Evolutionary conservation across 2,797 vertebrate genomes (phyloP).

Genomic region (Phataginus tricuspis): DNA sequence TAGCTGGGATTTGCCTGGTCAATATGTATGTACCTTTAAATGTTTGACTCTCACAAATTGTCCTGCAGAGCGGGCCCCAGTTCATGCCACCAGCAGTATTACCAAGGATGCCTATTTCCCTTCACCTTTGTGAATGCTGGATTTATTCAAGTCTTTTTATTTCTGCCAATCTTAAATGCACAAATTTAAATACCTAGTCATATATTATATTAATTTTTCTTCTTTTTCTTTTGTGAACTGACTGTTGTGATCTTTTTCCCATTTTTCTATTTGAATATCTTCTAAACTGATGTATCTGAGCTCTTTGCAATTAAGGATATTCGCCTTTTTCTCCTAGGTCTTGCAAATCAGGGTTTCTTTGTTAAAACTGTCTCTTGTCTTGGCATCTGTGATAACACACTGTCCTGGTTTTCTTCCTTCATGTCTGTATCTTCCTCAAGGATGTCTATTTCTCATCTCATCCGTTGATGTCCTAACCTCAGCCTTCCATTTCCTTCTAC

Average conservation of each 20-base stretch:
- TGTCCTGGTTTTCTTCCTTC: not conserved
- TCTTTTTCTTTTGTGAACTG: not conserved
- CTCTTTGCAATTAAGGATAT: not conserved
- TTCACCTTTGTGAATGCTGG: not conserved
- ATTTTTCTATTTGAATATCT: not conserved
- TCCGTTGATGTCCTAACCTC: not conserved
- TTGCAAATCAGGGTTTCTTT: not conserved
- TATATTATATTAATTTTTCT: not conserved
- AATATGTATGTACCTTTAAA: not conserved
- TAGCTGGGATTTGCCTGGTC: not conserved
- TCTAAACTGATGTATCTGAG: not conserved
- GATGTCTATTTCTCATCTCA: not conserved
- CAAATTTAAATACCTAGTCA: constrained; percentile 5
- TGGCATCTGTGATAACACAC: not conserved
- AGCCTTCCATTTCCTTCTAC: not conserved
- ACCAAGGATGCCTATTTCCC: not conserved
- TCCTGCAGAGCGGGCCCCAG: not conserved
- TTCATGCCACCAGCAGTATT: not conserved
- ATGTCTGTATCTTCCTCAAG: not conserved
- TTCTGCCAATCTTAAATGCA: not conserved
- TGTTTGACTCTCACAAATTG: not conserved
- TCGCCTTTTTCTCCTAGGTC: not conserved
- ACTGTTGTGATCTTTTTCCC: not conserved
- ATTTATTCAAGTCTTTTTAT: not conserved
- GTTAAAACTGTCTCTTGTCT: not conserved